Evolutionary conservation across 2,113 vertebrate species (phyloP), one percentile per base, ranked within the genome.

Genomic region (Thunnus maccoyii): DNA sequence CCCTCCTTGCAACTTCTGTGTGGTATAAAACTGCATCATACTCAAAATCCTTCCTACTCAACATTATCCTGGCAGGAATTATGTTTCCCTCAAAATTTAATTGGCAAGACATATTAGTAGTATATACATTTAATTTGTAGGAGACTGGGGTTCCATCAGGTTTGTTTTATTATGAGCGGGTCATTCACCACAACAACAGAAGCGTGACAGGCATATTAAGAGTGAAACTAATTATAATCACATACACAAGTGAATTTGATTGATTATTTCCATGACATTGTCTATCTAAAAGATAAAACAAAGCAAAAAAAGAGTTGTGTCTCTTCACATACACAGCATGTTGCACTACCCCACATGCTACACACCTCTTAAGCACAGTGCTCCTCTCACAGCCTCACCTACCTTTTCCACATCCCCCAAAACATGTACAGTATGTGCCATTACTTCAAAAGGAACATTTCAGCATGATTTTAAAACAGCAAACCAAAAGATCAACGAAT

Each of bases 241-340:
- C 32, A 30, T 41, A 9, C 60, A 62, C 17, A 0, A 14, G 11
- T 56, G 11, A 2, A 36, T 54, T 57, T 57, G 12, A 65, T 57
- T 57, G 12, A 65, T 62, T 27, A 18, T 54, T 67, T 78, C 65
- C 30, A 32, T 75, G 50, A 63, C 32, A 50, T 32, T 13, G 9
- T 47, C 50, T 41, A 25, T 48, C 51, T 3, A 14, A 46, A 27
- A 13, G 9, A 30, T 36, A 20, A 41, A 32, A 74, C 41, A 66
- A 30, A 55, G 12, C 30, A 18, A 25, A 22, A 14, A 66, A 27
- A 61, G 54, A 82, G 82, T 64, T 30, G 73, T 81, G 63, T 64
- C 62, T 32, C 13, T 47, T 13, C 22, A 22, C 27, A 32, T 30
- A 17, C 3, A 46, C 22, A 70, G 27, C 27, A 30, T 30, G 27